phyloP scores from a whole-genome alignment of 2,888 invertebrate species.

The Cantharis flavilabris region DNA sequence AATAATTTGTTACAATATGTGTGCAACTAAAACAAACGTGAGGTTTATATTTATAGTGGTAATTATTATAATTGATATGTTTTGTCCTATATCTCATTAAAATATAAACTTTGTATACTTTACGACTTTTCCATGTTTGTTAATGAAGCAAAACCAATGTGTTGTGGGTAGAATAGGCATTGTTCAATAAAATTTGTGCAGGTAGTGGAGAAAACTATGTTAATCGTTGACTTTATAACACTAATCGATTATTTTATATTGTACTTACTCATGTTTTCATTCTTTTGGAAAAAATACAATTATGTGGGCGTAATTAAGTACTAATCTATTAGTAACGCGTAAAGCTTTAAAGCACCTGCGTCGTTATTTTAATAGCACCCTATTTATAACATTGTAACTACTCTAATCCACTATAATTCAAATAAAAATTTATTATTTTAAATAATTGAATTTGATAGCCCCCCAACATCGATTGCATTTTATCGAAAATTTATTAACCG shows the following conservation, averaged over 20 bases:
- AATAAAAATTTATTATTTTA: not conserved
- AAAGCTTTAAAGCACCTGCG: not conserved
- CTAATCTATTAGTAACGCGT: not conserved
- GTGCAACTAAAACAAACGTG: constrained; percentile 5
- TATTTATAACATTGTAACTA: not conserved
- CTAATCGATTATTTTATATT: constrained; percentile 21
- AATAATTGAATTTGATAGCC: not conserved
- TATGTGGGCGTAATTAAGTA: constrained; percentile 13
- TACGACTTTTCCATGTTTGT: constrained; percentile 14
- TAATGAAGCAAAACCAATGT: constrained; percentile 16
- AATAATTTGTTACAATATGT: constrained; percentile 8
- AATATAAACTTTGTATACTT: constrained; percentile 14
- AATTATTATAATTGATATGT: constrained; percentile 12
- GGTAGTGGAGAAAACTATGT: constrained; percentile 19
- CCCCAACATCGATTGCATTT: not conserved
- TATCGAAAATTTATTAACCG: not conserved
- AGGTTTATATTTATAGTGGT: constrained; percentile 1
- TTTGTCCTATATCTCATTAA: constrained; percentile 14
- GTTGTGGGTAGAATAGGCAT: constrained; percentile 16
- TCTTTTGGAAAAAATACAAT: constrained; percentile 12
- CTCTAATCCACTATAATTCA: not conserved
- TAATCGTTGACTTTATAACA: constrained; percentile 14
- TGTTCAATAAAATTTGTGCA: constrained; percentile 16
- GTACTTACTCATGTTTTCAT: constrained; percentile 12
- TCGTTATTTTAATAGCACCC: not conserved